phyloP scores from a whole-genome alignment of 1,140 invertebrate genomes.

The Acromyrmex echinatior region DNA sequence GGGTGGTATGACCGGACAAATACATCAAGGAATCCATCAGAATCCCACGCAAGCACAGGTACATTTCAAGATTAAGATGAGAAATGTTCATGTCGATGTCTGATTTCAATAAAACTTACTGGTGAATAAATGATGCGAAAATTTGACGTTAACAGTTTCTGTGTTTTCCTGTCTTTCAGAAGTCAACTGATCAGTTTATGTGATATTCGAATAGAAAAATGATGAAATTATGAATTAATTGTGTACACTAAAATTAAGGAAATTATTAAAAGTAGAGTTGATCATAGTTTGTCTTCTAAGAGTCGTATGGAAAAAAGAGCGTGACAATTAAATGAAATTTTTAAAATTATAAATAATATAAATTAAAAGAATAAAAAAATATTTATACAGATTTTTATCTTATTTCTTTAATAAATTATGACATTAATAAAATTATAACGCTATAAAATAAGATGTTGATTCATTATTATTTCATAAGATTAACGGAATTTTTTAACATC shows the following conservation, averaged over 20 bases:
- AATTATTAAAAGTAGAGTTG: background rate
- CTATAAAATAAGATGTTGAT: background rate
- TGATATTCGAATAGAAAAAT: background rate
- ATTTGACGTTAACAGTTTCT: background rate
- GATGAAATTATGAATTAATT: background rate
- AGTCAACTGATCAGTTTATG: background rate
- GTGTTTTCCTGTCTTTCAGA: background rate
- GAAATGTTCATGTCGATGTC: slow-evolving; percentile 5
- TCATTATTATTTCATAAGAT: background rate
- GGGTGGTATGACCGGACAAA: slow-evolving; percentile 72
- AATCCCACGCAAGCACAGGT: slow-evolving; percentile 75
- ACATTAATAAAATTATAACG: background rate
- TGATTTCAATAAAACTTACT: background rate
- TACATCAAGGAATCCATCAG: slow-evolving; percentile 79
- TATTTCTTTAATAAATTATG: background rate
- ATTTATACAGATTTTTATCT: background rate
- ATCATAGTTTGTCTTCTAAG: background rate
- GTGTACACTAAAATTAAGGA: background rate
- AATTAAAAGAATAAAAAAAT: background rate
- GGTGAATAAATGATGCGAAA: background rate
- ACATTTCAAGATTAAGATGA: slow-evolving; percentile 15
- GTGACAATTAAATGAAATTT: background rate
- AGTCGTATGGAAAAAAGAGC: background rate
- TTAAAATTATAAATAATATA: background rate
- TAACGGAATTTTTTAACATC: background rate